Conservation (phyloP, 2,888 invertebrate genomes). For the Sphaerophoria rueppellii region DNA sequence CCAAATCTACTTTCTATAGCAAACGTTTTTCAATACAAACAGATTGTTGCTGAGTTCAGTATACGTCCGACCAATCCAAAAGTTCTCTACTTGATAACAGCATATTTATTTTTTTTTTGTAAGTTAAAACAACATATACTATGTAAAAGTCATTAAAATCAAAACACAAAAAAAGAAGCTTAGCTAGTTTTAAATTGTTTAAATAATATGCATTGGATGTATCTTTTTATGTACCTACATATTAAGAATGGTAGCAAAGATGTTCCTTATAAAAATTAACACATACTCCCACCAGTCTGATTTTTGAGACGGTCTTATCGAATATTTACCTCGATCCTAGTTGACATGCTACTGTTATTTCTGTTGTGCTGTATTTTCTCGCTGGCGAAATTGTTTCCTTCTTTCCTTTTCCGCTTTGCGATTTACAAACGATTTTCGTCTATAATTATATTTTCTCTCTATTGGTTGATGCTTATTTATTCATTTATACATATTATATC, state of each 20-base stretch:
- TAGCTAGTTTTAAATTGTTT: no score
- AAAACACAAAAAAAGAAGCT: no score
- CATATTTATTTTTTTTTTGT: no score
- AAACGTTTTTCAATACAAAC: no score
- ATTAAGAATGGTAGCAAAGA: background rate
- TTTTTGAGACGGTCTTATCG: slow-evolving; percentile 60
- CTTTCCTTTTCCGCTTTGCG: slow-evolving; percentile 56
- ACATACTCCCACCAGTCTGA: slow-evolving; percentile 8
- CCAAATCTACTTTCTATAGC: no score
- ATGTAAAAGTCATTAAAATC: no score
- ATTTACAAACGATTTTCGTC: slow-evolving; percentile 52
- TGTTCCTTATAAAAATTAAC: background rate
- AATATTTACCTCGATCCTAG: slow-evolving; percentile 63
- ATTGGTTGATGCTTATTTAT: background rate
- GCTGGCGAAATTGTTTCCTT: slow-evolving; percentile 70
- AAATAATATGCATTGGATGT: no score
- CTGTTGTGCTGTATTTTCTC: slow-evolving; percentile 66
- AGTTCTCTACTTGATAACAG: no score
- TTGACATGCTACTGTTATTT: slow-evolving; percentile 63
- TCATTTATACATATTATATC: slow-evolving; percentile 39
- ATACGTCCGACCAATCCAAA: no score
- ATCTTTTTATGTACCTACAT: no score
- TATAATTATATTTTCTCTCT: slow-evolving; percentile 22
- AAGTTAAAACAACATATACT: no score
- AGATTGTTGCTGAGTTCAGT: no score